These are phyloP conservation scores for Selenia dentaria DNA, from an alignment of 2,888 invertebrate genomes.

Conservation along the genomic window DNA sequence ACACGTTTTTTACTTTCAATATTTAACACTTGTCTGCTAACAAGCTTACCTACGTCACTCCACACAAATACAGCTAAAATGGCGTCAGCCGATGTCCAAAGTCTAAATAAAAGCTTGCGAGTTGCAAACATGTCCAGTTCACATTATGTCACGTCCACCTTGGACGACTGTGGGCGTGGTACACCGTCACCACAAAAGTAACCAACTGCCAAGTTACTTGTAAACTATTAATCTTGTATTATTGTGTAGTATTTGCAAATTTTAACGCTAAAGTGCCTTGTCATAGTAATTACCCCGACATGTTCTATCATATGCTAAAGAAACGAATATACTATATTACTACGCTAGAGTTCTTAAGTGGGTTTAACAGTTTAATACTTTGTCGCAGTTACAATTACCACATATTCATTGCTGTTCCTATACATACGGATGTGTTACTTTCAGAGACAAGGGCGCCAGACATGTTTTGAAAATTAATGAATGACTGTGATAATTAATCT, in stretches of 20 bases:
- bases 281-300: neutral
- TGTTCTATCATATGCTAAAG: neutral
- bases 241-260: neutral
- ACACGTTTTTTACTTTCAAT: too few relatives aligned
- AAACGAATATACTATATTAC: neutral
- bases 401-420: neutral
- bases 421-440: neutral
- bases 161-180: conserved; percentile 18
- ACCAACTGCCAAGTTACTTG: neutral
- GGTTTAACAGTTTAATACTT: neutral
- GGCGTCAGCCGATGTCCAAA: neutral
- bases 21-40: too few relatives aligned
- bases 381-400: neutral
- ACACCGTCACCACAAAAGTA: conserved; percentile 10
- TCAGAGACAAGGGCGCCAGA: conserved; percentile 1
- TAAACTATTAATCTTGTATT: neutral
- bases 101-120: conserved; percentile 2
- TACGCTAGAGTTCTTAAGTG: neutral
- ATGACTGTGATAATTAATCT: too few relatives aligned
- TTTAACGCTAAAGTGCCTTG: neutral
- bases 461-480: neutral
- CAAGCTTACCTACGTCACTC: neutral
- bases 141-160: conserved; percentile 22
- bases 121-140: conserved; percentile 1
- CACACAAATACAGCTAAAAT: neutral